Evolutionary conservation across 64 coral and sea anemone species (phyloP), one percentile per base, ranked within the genome.

Genomic region (Pocillopora damicornis): DNA sequence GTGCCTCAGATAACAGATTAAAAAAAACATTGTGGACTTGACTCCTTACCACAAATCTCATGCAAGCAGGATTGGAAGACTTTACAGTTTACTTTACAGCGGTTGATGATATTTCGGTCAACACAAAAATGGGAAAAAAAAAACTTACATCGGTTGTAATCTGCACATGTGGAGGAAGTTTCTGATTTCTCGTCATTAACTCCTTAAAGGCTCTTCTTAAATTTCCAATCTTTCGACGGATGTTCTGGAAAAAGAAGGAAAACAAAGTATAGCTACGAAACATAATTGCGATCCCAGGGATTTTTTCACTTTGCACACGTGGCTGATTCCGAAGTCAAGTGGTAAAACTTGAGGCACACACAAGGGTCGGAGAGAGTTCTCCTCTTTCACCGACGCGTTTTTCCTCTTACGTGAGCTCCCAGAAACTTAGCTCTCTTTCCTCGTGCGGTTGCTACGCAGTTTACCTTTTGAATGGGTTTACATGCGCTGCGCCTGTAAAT

Each of bases 201-300:
- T 95, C 88, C 65, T 99, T 99, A 73, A 95, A 99, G 15, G 91
- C 87, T 71, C 83, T 73, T 77, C 97, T 99, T 26, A 99, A 63
- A 61, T 99, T 88, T 17, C 75, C 78, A 72, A 99, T 86, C 14
- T 89, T 91, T 76, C 91, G 87, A 89, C 93, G 93, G 9, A 95
- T 79, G 87, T 93, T 95, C 97, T 99, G 74, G 61, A 86, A 61
- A 63, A 61, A 13, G 16, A 88, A 61, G 76, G 58, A 9, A 74
- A 15, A 42, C 34, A 37, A 76, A 37, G 38, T 14, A 67, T 22
- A 67, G 17, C 16, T 20, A 71, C 9, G 22, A 71, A n/a, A n/a
- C 42, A 51, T 4, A 51, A 30, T 30, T 30, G 30, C 30, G 30
- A 30, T 30, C 30, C 30, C 30, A 30, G 30, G 30, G 30, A 30